These are phyloP conservation scores for Romanogobio albipinnatus DNA, from an alignment of 2,113 vertebrate species.

Conservation along the genomic window DNA sequence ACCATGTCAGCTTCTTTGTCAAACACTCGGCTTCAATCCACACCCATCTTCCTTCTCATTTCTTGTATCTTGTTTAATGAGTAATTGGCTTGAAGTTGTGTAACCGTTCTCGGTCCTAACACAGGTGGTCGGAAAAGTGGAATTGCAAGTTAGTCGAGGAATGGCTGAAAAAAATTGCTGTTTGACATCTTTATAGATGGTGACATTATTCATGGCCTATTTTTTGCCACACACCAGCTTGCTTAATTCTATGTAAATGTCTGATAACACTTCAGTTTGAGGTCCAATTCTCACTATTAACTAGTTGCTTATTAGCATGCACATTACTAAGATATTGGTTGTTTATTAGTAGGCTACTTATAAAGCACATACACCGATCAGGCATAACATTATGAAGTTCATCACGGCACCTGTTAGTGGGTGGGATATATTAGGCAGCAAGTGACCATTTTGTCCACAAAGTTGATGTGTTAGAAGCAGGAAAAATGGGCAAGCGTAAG, in stretches of 20 bases:
- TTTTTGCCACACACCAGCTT: background rate
- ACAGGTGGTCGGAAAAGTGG: constrained; percentile 24
- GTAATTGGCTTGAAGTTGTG: background rate
- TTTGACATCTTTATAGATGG: background rate
- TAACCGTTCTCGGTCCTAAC: background rate
- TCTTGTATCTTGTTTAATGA: background rate
- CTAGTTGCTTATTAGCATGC: no score
- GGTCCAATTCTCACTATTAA: no score
- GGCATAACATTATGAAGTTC: no score
- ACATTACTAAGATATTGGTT: no score
- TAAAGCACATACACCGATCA: no score
- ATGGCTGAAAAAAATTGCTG: background rate
- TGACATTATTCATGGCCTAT: background rate
- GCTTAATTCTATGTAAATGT: background rate
- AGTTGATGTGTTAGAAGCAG: no score
- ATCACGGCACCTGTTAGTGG: no score
- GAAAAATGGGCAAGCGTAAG: no score
- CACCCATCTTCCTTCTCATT: background rate
- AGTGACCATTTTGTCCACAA: no score
- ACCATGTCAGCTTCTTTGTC: constrained; percentile 28
- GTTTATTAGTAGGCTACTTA: no score
- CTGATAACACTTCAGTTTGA: no score
- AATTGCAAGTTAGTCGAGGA: background rate
- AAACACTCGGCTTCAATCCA: constrained; percentile 6
- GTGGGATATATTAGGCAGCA: no score